phyloP scores from a whole-genome alignment of 2,888 invertebrate genomes.

The Agrotis puta region DNA sequence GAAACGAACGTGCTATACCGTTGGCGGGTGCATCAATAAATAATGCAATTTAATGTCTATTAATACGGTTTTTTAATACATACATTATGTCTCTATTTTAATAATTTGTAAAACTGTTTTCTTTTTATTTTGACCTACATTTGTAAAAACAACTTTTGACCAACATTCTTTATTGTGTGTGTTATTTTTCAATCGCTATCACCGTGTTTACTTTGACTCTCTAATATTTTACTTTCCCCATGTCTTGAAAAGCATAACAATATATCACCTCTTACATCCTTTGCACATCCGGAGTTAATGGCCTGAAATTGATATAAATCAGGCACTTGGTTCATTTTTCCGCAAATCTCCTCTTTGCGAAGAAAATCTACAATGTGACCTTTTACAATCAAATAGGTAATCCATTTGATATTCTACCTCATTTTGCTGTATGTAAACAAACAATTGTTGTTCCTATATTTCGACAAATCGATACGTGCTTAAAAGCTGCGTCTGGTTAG shows the following conservation, averaged over 20 bases:
- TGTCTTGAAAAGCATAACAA: not conserved
- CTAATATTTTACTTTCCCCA: not conserved
- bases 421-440: no score
- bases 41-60: constrained; percentile 39
- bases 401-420: no score
- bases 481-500: no score
- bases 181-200: no score
- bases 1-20: constrained; percentile 47
- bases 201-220: not conserved
- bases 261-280: not conserved
- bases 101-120: constrained; percentile 19
- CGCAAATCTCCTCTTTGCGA: not conserved
- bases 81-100: constrained; percentile 22
- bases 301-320: not conserved
- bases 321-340: not conserved
- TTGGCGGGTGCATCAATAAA: constrained; percentile 45
- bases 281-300: not conserved
- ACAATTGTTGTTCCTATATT: no score
- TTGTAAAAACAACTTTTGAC: not conserved
- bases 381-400: no score
- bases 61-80: constrained; percentile 34
- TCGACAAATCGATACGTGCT: no score
- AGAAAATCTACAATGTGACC: no score
- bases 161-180: not conserved
- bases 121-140: constrained; percentile 12